Evolutionary conservation across 2,797 vertebrate genomes (phyloP).

Genomic region (Darevskia nairensis): DNA sequence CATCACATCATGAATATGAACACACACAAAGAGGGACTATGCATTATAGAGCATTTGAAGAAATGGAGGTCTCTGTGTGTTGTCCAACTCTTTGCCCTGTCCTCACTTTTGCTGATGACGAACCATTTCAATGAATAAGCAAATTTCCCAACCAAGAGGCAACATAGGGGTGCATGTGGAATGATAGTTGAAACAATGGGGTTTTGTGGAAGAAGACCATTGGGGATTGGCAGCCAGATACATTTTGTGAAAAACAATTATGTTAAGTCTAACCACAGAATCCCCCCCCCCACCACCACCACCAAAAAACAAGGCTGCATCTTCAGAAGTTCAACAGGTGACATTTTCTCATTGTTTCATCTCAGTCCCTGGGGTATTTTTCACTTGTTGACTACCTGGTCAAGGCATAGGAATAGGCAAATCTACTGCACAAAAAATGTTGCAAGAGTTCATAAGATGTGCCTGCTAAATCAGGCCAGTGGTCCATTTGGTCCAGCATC

Average conservation of each 20-base stretch:
- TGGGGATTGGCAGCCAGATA: not conserved
- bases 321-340: not conserved
- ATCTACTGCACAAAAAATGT: not conserved
- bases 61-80: too few relatives aligned
- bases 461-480: too few relatives aligned
- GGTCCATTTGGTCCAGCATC: too few relatives aligned
- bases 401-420: not conserved
- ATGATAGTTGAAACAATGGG: not conserved
- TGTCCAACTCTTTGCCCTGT: too few relatives aligned
- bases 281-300: too few relatives aligned
- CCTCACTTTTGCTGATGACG: too few relatives aligned
- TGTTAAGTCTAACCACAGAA: not conserved
- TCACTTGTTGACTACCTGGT: not conserved
- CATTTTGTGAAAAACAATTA: not conserved
- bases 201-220: not conserved
- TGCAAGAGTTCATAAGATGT: not conserved
- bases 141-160: too few relatives aligned
- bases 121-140: too few relatives aligned
- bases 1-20: too few relatives aligned
- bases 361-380: not conserved
- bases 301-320: not conserved
- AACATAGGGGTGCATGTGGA: too few relatives aligned
- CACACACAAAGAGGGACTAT: too few relatives aligned
- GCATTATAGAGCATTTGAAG: too few relatives aligned
- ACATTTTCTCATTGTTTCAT: not conserved